phyloP scores from a whole-genome alignment of 2,113 vertebrate species.

The Chrysochloris asiatica region DNA sequence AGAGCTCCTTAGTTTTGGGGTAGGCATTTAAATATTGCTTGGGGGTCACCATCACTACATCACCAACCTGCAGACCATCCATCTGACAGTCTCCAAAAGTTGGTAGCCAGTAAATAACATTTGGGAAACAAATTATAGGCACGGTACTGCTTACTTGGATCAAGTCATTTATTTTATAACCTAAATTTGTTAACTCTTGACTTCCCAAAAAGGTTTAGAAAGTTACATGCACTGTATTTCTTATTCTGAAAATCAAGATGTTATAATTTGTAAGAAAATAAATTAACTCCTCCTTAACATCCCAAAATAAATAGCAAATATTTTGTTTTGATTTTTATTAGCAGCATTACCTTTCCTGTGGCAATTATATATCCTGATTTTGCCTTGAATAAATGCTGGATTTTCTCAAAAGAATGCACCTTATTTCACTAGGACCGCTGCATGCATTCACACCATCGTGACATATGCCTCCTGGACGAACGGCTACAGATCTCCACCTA shows the following conservation, averaged over 20 bases:
- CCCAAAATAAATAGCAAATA: not conserved
- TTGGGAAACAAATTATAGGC: not conserved
- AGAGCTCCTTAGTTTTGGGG: not conserved
- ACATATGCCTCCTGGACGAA: not conserved
- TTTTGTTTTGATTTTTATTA: slow-evolving; percentile 6
- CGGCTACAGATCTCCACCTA: not conserved
- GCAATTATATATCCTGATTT: not conserved
- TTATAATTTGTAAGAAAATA: slow-evolving; percentile 8
- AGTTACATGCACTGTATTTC: not conserved
- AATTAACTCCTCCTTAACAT: not conserved
- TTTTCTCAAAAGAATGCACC: not conserved
- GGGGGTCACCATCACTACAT: not conserved
- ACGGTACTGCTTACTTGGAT: not conserved
- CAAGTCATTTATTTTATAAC: not conserved
- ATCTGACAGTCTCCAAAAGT: not conserved
- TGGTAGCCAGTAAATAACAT: not conserved
- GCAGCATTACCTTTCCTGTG: not conserved
- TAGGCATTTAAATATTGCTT: not conserved
- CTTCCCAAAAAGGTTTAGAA: slow-evolving; percentile 35
- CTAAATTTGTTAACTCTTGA: slow-evolving; percentile 12
- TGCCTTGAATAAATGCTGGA: slow-evolving; percentile 8
- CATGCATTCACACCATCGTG: not conserved
- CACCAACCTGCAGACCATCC: not conserved
- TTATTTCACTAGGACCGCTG: not conserved
- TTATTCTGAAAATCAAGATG: not conserved